phyloP scores from a whole-genome alignment of 1,140 invertebrate genomes.

The Drosophila seguyi region DNA sequence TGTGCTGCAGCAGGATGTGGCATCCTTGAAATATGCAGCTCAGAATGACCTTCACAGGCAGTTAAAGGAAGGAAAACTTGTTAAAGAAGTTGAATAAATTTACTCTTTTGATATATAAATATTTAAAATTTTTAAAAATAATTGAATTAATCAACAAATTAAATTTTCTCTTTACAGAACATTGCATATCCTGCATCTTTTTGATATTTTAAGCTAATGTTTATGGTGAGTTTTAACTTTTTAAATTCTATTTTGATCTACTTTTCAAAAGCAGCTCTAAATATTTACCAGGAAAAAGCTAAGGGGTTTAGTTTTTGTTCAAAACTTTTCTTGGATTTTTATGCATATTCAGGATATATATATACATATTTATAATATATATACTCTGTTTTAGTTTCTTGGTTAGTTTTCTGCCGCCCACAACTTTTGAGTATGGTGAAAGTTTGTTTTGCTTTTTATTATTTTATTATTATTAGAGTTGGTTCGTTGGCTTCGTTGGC shows the following conservation, averaged over 20 bases:
- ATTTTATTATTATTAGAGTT: constrained; percentile 49
- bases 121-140: neutral
- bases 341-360: neutral
- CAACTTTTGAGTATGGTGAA: constrained; percentile 33
- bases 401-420: constrained; percentile 1
- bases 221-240: constrained; percentile 16
- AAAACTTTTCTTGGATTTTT: neutral
- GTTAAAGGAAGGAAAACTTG: neutral
- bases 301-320: neutral
- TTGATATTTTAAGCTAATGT: neutral
- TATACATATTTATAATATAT: neutral
- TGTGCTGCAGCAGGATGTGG: constrained; percentile 22
- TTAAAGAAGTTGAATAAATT: neutral
- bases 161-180: constrained; percentile 5
- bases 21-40: constrained; percentile 49
- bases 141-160: too few relatives aligned
- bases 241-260: neutral
- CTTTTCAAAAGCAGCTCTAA: neutral
- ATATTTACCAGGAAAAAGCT: neutral
- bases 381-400: constrained; percentile 20
- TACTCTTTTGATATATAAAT: neutral
- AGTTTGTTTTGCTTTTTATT: constrained; percentile 51
- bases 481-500: constrained; percentile 38
- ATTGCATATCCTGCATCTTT: neutral
- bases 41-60: constrained; percentile 42